Conservation (phyloP, 2,113 vertebrate genomes). For the Prinia subflava region DNA sequence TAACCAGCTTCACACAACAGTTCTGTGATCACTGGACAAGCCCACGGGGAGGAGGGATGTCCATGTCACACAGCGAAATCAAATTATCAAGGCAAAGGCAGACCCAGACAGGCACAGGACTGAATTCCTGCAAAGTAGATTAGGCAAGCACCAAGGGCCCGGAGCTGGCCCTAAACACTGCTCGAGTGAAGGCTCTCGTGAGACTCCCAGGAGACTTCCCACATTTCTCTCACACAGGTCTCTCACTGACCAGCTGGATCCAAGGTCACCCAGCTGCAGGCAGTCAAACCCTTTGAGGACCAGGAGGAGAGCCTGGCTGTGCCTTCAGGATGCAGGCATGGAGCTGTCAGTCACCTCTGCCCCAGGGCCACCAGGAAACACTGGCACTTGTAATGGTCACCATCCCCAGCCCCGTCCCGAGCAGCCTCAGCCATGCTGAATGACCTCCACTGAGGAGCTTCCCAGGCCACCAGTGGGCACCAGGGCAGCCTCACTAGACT, state of each 20-base stretch:
- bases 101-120: not conserved
- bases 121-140: not conserved
- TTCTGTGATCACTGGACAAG: not conserved
- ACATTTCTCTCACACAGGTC: not conserved
- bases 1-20: not conserved
- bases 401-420: fast-evolving
- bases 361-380: not conserved
- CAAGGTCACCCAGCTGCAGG: not conserved
- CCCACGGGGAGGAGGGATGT: not conserved
- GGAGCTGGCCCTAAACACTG: not conserved
- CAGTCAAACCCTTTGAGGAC: not conserved
- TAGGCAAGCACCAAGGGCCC: not conserved
- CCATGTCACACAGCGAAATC: not conserved
- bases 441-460: not conserved
- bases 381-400: not conserved
- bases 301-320: not conserved
- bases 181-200: not conserved
- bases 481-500: not conserved
- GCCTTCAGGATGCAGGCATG: not conserved
- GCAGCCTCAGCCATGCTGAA: not conserved
- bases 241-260: not conserved
- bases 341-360: not conserved
- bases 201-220: not conserved
- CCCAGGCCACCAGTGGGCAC: not conserved
- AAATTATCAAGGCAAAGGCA: not conserved